Percentiles rank a stretch among this genome's conserved stretches.
Conservation (phyloP, 2,888 invertebrate genomes). For the Hemaris fuciformis region DNA sequence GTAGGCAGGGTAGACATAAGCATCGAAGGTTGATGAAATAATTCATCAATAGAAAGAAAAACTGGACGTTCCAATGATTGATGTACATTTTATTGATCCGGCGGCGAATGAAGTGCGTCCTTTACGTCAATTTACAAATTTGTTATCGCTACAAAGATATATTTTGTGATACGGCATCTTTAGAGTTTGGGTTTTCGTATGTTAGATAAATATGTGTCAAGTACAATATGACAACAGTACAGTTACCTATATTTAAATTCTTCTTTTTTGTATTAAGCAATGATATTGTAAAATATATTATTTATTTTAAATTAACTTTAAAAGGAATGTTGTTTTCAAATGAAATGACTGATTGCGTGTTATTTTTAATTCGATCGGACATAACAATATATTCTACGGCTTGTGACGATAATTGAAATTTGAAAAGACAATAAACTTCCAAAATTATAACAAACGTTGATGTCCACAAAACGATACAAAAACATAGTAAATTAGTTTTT, state of each 20-base stretch:
- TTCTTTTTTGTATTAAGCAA: neutral
- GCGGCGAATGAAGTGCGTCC: conserved; percentile 16
- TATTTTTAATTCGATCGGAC: neutral
- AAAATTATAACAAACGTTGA: neutral
- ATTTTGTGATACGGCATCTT: conserved; percentile 14
- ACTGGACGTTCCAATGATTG: conserved; percentile 52
- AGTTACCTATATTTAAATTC: neutral
- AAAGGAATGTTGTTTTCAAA: neutral
- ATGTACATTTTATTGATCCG: conserved; percentile 41
- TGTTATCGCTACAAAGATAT: conserved; percentile 31
- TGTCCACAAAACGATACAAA: neutral
- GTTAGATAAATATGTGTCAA: conserved; percentile 1
- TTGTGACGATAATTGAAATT: neutral
- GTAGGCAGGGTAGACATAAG: conserved; percentile 31
- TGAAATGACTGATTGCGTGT: neutral
- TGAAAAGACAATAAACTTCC: neutral
- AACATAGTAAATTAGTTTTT: neutral
- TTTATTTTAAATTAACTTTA: neutral
- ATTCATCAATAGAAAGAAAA: conserved; percentile 44
- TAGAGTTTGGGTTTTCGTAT: conserved; percentile 4
- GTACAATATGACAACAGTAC: conserved; percentile 1
- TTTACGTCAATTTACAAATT: conserved; percentile 36
- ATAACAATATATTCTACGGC: neutral
- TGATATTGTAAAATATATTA: neutral
- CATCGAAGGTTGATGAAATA: conserved; percentile 43